Conservation (phyloP, 2,113 vertebrate species). For the Ploceus nigricollis region DNA sequence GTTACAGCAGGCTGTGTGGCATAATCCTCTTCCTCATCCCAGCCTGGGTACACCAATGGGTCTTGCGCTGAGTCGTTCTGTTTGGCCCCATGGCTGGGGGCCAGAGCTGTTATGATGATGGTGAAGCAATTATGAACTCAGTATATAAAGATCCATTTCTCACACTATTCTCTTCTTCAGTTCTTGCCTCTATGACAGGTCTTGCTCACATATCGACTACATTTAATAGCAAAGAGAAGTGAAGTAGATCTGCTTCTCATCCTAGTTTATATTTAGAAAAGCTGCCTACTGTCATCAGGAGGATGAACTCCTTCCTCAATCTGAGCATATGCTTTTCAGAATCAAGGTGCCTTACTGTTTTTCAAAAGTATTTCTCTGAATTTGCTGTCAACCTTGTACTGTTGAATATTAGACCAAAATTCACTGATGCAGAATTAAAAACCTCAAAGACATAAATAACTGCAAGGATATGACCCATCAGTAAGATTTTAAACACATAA, state of each 20-base stretch:
- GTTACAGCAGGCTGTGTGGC: neutral
- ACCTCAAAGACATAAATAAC: neutral
- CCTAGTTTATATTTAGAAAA: neutral
- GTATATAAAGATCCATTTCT: slow-evolving; percentile 31
- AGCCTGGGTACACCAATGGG: neutral
- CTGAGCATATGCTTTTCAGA: neutral
- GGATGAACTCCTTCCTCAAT: neutral
- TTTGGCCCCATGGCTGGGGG: neutral
- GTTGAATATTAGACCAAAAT: neutral
- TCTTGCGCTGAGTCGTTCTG: neutral
- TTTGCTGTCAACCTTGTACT: neutral
- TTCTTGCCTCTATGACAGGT: slow-evolving; percentile 21
- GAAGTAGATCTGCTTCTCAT: slow-evolving; percentile 47
- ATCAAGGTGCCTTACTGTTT: neutral
- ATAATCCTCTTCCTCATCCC: neutral
- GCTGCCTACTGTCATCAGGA: neutral
- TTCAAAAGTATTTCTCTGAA: neutral
- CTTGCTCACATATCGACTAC: slow-evolving; percentile 34
- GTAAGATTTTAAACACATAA: neutral
- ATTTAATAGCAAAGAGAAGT: slow-evolving; percentile 42
- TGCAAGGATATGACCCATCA: neutral
- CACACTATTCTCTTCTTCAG: slow-evolving; percentile 16
- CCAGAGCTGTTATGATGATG: slow-evolving; percentile 36
- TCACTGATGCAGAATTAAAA: neutral
- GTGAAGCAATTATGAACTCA: slow-evolving; percentile 56